These are phyloP conservation scores for Varecia variegata DNA, from an alignment of 2,797 vertebrate genomes.

Conservation along the genomic window DNA sequence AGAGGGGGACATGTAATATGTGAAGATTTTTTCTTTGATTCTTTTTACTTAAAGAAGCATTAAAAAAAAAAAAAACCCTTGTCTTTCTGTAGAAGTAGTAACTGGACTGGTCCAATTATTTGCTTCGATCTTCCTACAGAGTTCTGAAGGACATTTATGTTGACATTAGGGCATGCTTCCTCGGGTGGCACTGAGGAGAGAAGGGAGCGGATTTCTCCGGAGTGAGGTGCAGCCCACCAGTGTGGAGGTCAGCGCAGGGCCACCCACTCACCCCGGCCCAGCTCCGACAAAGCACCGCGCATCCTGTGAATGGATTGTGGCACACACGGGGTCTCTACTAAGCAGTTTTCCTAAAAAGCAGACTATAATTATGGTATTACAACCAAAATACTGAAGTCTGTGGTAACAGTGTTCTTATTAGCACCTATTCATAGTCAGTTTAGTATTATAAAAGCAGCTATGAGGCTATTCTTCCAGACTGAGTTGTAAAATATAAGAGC, in stretches of 20 bases:
- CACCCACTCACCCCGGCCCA: accelerated
- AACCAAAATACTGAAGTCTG: neutral
- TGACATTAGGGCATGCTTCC: neutral
- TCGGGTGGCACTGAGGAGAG: neutral
- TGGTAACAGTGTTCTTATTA: neutral
- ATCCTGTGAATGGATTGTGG: neutral
- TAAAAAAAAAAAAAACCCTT: neutral
- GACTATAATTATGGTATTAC: neutral
- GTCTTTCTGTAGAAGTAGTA: neutral
- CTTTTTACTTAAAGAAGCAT: neutral
- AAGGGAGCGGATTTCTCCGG: neutral
- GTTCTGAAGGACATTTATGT: neutral
- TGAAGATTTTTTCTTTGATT: neutral
- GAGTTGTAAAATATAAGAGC: conserved; percentile 30
- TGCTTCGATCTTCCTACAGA: neutral
- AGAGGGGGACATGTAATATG: neutral
- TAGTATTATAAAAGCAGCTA: conserved; percentile 12
- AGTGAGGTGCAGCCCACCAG: accelerated
- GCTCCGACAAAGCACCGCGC: neutral
- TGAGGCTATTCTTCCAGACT: neutral
- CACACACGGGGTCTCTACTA: neutral
- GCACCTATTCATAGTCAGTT: neutral
- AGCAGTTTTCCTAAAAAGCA: neutral
- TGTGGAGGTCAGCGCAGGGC: accelerated
- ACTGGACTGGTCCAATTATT: neutral